Percentiles rank a stretch among this genome's conserved stretches.
phyloP scores from a whole-genome alignment of 2,888 invertebrate genomes.

The Watsonalla cultraria region DNA sequence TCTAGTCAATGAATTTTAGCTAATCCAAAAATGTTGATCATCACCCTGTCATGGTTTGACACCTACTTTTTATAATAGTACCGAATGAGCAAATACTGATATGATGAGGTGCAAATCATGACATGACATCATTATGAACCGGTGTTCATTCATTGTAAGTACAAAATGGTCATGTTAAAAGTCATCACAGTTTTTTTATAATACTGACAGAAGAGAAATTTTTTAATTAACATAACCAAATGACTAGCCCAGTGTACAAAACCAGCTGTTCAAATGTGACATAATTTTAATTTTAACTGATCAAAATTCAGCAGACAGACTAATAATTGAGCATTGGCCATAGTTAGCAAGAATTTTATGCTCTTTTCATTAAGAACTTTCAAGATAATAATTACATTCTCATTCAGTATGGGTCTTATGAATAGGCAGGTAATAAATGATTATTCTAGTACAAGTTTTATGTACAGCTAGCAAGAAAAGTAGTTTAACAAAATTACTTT shows the following conservation, averaged over 20 bases:
- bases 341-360: background rate
- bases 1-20: slow-evolving; percentile 79
- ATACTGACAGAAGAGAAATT: slow-evolving; percentile 4
- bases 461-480: background rate
- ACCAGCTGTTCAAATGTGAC: slow-evolving; percentile 1
- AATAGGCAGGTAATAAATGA: background rate
- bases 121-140: slow-evolving; percentile 41
- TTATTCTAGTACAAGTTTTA: background rate
- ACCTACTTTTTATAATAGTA: slow-evolving; percentile 49
- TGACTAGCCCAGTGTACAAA: background rate
- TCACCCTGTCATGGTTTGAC: slow-evolving; percentile 72
- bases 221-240: slow-evolving; percentile 1
- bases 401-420: background rate
- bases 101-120: slow-evolving; percentile 57
- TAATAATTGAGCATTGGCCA: background rate
- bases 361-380: background rate
- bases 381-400: background rate
- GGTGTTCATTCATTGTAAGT: slow-evolving; percentile 50
- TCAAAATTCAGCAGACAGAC: slow-evolving; percentile 1
- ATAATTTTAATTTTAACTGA: background rate
- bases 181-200: slow-evolving; percentile 4
- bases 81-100: slow-evolving; percentile 42
- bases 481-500: too few relatives aligned
- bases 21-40: slow-evolving; percentile 77
- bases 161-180: slow-evolving; percentile 40